Conservation (phyloP, 2,888 invertebrate species). For the Cheilosia vernalis region DNA sequence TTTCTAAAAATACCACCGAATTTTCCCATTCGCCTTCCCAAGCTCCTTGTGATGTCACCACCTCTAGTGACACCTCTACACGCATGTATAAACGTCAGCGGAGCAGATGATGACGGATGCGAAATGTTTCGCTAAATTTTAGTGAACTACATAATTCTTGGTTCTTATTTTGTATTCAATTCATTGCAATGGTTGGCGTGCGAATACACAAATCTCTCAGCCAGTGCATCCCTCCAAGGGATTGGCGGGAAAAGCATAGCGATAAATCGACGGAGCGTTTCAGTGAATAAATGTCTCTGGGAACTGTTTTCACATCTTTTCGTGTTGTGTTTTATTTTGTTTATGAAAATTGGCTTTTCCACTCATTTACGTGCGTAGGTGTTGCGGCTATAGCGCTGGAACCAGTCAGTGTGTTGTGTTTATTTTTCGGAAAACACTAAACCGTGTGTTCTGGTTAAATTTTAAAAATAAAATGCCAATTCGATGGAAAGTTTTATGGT, state of each 20-base stretch:
- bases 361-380: background rate
- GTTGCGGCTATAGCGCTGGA: background rate
- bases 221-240: background rate
- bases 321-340: background rate
- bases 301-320: background rate
- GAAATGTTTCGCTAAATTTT: background rate
- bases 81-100: background rate
- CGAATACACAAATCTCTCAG: slow-evolving; percentile 6
- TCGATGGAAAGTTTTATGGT: background rate
- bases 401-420: background rate
- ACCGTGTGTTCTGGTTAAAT: background rate
- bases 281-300: background rate
- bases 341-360: background rate
- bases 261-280: background rate
- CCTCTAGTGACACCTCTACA: background rate
- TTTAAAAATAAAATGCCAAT: background rate
- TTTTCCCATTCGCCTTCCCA: background rate
- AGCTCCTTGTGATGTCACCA: slow-evolving; percentile 4
- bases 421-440: background rate
- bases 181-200: slow-evolving; percentile 6
- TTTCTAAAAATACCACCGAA: background rate
- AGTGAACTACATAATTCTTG: slow-evolving; percentile 7
- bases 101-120: background rate
- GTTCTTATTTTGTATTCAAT: background rate
- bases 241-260: background rate